phyloP scores from a whole-genome alignment of 2,797 vertebrate genomes.

The Caiman crocodilus region DNA sequence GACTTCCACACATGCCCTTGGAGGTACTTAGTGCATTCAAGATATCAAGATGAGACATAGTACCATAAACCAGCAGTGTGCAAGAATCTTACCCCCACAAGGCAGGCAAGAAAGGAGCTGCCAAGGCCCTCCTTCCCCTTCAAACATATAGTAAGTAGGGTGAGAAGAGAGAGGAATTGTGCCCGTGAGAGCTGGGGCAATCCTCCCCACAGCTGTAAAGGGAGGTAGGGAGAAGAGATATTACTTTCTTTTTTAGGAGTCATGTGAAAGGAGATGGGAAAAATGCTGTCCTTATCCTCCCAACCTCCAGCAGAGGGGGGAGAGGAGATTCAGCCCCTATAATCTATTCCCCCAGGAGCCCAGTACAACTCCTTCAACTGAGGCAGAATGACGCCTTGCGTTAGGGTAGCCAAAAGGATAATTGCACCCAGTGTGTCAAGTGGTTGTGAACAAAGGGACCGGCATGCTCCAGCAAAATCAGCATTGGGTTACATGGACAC shows the following conservation, averaged over 20 bases:
- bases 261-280: not conserved
- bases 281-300: not conserved
- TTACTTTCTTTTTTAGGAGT: not conserved
- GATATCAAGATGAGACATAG: not conserved
- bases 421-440: not conserved
- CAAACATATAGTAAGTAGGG: not conserved
- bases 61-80: not conserved
- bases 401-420: not conserved
- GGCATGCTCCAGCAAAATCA: fast-evolving
- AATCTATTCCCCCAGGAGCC: not conserved
- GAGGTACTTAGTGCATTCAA: not conserved
- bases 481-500: not conserved
- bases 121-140: not conserved
- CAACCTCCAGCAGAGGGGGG: not conserved
- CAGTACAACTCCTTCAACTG: not conserved
- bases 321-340: not conserved
- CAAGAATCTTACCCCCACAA: not conserved
- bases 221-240: not conserved
- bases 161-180: too few species aligned
- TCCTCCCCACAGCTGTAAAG: not conserved
- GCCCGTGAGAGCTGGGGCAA: too few species aligned
- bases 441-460: not conserved
- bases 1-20: not conserved
- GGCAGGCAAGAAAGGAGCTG: not conserved
- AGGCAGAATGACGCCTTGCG: not conserved